A percentile compares a stretch with the other conserved stretches of the same genome.
phyloP scores from a whole-genome alignment of 2,888 invertebrate genomes.

The Platycheirus rosarum region DNA sequence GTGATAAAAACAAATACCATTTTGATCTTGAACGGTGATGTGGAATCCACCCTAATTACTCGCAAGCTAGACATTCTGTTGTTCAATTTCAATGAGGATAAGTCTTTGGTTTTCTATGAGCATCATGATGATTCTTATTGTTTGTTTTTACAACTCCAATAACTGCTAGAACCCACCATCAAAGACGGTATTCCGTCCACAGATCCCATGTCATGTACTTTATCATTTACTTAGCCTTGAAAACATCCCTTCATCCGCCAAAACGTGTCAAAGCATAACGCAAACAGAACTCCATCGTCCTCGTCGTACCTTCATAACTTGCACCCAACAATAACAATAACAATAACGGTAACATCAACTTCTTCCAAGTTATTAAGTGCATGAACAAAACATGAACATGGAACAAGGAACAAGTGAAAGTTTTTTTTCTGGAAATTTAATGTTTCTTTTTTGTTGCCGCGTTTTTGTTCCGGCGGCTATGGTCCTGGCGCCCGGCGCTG shows the following conservation, averaged over 20 bases:
- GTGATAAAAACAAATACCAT: too few relatives aligned
- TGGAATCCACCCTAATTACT: too few relatives aligned
- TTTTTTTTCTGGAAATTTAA: conserved; percentile 44
- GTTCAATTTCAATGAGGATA: background rate
- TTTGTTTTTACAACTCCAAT: conserved; percentile 23
- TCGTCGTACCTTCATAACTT: conserved; percentile 36
- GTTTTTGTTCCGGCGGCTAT: conserved; percentile 47
- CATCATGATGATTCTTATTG: conserved; percentile 14
- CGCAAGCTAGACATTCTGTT: too few relatives aligned
- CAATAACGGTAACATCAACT: conserved; percentile 69
- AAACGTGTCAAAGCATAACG: conserved; percentile 62
- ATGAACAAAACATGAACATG: conserved; percentile 69
- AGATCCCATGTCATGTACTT: conserved; percentile 11
- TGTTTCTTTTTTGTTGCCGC: conserved; percentile 53
- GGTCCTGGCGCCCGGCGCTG: conserved; percentile 30
- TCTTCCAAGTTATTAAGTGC: conserved; percentile 71
- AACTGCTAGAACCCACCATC: conserved; percentile 9
- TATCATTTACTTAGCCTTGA: conserved; percentile 25
- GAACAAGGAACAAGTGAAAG: conserved; percentile 43
- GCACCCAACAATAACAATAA: conserved; percentile 49
- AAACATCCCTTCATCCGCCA: conserved; percentile 4
- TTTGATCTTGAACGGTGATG: too few relatives aligned
- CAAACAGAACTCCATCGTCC: conserved; percentile 36
- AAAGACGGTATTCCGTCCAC: conserved; percentile 1
- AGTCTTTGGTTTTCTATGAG: conserved; percentile 9